Evolutionary conservation across 1,140 invertebrate species (phyloP), one percentile per base, ranked within the genome.

Genomic region (Acyrthosiphon pisum): DNA sequence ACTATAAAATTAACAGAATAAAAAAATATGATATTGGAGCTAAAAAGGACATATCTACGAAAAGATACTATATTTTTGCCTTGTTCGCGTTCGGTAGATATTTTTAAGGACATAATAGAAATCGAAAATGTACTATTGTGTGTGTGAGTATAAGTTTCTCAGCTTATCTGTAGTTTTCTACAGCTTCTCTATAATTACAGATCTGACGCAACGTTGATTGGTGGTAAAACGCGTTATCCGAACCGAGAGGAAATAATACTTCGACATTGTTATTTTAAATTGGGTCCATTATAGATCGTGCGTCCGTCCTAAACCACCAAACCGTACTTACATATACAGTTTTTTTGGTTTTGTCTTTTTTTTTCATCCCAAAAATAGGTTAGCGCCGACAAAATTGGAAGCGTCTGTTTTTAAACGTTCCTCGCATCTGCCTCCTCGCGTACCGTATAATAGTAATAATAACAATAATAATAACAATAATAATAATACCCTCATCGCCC

Each of bases 401-500:
- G 30, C 46, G 26, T 35, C 86, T 88, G 44, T 46, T 48, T 50
- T 88, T 50, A 35, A 88, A 50, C 44, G n/a, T 50, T 50, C 9
- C 46, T 50, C 18, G 46, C 46, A 50, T 88, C 86, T 50, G 46
- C 37, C 46, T 88, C 46, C 30, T n/a, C 30, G 46, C 9, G 48
- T 89, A 48, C 14, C 23, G 84, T n/a, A 86, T 76, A 87, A 53
- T 89, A 37, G 6, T 23, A 89, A 50, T 88, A 50, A 50, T 22
- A 88, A 50, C 14, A 86, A 87, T n/a, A 48, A 87, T 87, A 48
- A 87, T 50, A 48, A 88, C 22, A 88, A 88, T 48, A 88, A 50
- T 50, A 87, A 88, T 35, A 50, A 30, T n/a, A n/a, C 41, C 84
- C 46, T 46, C 84, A 44, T 87, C 41, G 23, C 41, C 41, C 41